These are phyloP conservation scores for Biston stratarius DNA, from an alignment of 2,888 invertebrate genomes.

Conservation along the genomic window DNA sequence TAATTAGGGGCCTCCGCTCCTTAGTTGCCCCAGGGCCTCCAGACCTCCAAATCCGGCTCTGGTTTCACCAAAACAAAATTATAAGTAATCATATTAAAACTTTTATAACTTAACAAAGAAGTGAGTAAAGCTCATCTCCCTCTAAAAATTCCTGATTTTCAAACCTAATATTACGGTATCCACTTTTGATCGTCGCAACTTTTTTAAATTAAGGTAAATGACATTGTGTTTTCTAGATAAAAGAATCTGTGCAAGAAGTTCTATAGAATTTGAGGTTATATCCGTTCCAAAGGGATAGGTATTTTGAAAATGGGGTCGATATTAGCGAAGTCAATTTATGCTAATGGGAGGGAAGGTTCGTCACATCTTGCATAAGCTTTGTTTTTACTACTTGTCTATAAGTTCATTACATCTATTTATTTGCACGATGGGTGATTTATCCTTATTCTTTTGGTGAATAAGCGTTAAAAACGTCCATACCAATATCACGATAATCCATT, in stretches of 20 bases:
- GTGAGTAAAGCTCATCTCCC: background rate
- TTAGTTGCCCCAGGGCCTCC: too few relatives aligned
- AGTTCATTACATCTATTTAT: background rate
- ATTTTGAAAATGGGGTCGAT: slow-evolving; percentile 14
- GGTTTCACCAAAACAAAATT: background rate
- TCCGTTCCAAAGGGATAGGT: slow-evolving; percentile 9
- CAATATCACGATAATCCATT: too few relatives aligned
- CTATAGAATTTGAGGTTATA: slow-evolving; percentile 10
- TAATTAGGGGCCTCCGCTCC: too few relatives aligned
- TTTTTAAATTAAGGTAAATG: slow-evolving; percentile 23
- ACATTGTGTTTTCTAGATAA: slow-evolving; percentile 14
- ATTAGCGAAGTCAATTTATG: slow-evolving; percentile 13
- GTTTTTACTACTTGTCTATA: background rate
- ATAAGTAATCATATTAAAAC: slow-evolving; percentile 6
- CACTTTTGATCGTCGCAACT: slow-evolving; percentile 9
- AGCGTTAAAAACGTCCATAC: too few relatives aligned
- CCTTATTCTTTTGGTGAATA: too few relatives aligned
- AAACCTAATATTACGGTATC: background rate
- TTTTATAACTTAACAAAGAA: slow-evolving; percentile 6
- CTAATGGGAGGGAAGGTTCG: slow-evolving; percentile 3
- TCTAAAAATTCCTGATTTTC: background rate
- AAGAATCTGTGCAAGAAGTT: slow-evolving; percentile 6
- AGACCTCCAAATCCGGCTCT: too few relatives aligned
- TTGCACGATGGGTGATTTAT: too few relatives aligned
- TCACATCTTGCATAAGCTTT: slow-evolving; percentile 8